These are phyloP conservation scores for Oppia nitens DNA, from an alignment of 1,140 invertebrate genomes.

Conservation along the genomic window DNA sequence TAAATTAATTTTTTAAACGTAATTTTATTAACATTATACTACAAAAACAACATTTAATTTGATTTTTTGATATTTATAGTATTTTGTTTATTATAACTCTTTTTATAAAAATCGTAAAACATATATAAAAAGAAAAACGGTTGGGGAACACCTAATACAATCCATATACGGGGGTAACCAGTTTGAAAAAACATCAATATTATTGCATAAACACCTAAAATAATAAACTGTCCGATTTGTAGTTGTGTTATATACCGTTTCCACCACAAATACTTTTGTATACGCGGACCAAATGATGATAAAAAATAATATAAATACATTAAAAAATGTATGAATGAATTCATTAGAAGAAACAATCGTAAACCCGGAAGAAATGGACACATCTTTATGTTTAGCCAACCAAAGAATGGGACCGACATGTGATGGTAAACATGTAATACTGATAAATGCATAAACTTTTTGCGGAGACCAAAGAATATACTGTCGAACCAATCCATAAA, in stretches of 20 bases:
- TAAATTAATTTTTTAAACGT: neutral
- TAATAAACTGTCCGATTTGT: constrained; percentile 31
- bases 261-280: constrained; percentile 40
- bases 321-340: constrained; percentile 40
- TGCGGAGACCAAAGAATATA: neutral
- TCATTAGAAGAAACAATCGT: constrained; percentile 23
- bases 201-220: neutral
- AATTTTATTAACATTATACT: neutral
- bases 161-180: neutral
- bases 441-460: neutral
- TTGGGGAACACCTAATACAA: neutral
- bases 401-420: constrained; percentile 1
- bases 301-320: constrained; percentile 42
- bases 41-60: neutral
- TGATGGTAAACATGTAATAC: neutral
- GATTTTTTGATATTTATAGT: no score
- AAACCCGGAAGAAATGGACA: neutral
- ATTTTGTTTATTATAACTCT: neutral
- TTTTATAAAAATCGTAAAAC: neutral
- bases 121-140: neutral
- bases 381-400: neutral
- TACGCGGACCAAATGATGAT: constrained; percentile 34
- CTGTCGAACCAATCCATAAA: neutral
- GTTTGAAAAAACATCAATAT: no score
- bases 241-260: constrained; percentile 39